These are phyloP conservation scores for Pseudanteris insignis DNA, from an alignment of 2,888 invertebrate genomes.

Conservation along the genomic window DNA sequence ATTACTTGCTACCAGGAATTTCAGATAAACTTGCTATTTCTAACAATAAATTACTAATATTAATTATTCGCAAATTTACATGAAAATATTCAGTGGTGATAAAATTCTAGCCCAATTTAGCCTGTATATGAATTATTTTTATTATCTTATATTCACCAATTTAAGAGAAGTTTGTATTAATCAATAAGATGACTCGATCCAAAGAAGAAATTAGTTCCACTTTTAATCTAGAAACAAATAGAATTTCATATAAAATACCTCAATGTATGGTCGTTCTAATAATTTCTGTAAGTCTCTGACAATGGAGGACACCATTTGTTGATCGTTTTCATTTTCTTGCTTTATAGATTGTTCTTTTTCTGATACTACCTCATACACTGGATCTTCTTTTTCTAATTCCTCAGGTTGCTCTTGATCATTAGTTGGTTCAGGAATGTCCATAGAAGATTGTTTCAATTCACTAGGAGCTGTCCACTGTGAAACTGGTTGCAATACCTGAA, in stretches of 20 bases:
- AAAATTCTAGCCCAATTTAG: too few relatives aligned
- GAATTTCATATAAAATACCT: constrained; percentile 48
- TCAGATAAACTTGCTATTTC: too few relatives aligned
- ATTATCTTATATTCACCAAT: too few relatives aligned
- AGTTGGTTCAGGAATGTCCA: constrained; percentile 49
- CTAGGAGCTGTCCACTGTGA: constrained; percentile 57
- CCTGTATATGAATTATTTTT: too few relatives aligned
- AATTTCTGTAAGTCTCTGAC: constrained; percentile 79
- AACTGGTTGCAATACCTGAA: constrained; percentile 58
- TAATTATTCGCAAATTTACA: too few relatives aligned
- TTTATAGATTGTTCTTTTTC: constrained; percentile 46
- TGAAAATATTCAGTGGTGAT: too few relatives aligned
- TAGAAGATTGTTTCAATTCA: constrained; percentile 43
- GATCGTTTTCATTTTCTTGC: constrained; percentile 48
- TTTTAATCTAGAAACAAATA: constrained; percentile 12
- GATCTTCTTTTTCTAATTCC: too few relatives aligned
- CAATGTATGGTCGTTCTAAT: constrained; percentile 63
- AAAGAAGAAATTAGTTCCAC: too few relatives aligned
- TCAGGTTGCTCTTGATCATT: constrained; percentile 40
- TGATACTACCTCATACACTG: constrained; percentile 32
- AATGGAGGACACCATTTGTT: constrained; percentile 77
- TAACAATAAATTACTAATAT: too few relatives aligned
- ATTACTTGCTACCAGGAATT: too few relatives aligned
- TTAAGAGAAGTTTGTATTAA: too few relatives aligned
- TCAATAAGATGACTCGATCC: too few relatives aligned